These are phyloP conservation scores for Leucoma salicis DNA, from an alignment of 2,888 invertebrate genomes.

Conservation along the genomic window DNA sequence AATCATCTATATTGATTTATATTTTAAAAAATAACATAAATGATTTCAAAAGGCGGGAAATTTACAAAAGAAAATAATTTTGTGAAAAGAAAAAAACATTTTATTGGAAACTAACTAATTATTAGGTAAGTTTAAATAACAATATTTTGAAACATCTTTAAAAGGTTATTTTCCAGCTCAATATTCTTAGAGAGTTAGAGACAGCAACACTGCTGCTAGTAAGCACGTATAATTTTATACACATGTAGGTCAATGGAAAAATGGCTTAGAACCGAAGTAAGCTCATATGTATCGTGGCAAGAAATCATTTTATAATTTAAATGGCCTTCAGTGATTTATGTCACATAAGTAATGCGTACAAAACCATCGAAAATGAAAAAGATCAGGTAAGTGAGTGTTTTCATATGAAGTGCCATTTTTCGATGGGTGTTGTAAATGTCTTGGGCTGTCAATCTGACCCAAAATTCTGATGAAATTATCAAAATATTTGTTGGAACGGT, in stretches of 20 bases:
- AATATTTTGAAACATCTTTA: constrained; percentile 9
- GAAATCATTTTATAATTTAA: constrained; percentile 79
- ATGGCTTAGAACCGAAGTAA: constrained; percentile 76
- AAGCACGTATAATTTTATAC: constrained; percentile 74
- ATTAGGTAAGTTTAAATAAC: constrained; percentile 37
- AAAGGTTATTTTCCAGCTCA: constrained; percentile 21
- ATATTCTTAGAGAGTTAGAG: constrained; percentile 32
- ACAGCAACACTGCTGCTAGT: constrained; percentile 72
- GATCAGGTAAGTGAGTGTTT: constrained; percentile 74
- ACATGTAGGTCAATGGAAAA: constrained; percentile 82
- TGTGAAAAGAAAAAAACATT: constrained; percentile 15
- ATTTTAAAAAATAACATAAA: constrained; percentile 31
- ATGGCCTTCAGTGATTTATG: constrained; percentile 83
- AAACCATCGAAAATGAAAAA: constrained; percentile 78
- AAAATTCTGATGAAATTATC: constrained; percentile 66
- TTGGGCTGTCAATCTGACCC: constrained; percentile 75
- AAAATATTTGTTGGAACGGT: constrained; percentile 48
- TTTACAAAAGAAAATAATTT: constrained; percentile 33
- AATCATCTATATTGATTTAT: too few relatives aligned
- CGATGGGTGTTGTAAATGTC: constrained; percentile 73
- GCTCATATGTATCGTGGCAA: constrained; percentile 79
- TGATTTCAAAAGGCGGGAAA: constrained; percentile 52
- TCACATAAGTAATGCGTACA: constrained; percentile 78
- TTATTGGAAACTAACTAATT: constrained; percentile 18
- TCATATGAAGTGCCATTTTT: constrained; percentile 52